Percentiles rank a stretch among this genome's conserved stretches.
Evolutionary conservation across 2,888 invertebrate species (phyloP).

Genomic region (Eupelmus urozonus): DNA sequence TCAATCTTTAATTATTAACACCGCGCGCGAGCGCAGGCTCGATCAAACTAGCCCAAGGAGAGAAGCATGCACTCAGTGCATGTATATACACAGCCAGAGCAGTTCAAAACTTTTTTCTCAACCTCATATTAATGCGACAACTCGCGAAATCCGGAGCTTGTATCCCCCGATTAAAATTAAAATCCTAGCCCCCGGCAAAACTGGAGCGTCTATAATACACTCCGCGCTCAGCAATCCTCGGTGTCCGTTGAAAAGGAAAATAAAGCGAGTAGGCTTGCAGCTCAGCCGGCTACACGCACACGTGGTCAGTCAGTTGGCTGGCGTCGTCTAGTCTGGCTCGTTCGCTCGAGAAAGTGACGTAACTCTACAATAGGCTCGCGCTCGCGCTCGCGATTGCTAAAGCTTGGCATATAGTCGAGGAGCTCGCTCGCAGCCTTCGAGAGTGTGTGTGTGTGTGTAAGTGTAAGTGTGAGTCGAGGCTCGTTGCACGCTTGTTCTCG

Average conservation of each 20-base stretch:
- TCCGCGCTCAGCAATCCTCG: slow-evolving; percentile 6
- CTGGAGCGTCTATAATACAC: slow-evolving; percentile 6
- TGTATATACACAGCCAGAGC: too few species aligned
- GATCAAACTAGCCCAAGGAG: slow-evolving; percentile 2
- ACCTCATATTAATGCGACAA: too few species aligned
- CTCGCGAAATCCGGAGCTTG: too few species aligned
- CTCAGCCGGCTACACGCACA: neutral
- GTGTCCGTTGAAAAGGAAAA: neutral
- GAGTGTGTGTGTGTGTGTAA: neutral
- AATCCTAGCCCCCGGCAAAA: too few species aligned
- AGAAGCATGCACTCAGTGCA: too few species aligned
- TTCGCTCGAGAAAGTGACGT: slow-evolving; percentile 66
- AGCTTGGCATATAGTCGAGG: too few species aligned
- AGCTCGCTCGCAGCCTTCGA: too few species aligned
- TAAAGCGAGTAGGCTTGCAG: too few species aligned
- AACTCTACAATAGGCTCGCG: slow-evolving; percentile 58
- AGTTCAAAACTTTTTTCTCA: too few species aligned
- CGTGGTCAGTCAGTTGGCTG: slow-evolving; percentile 67
- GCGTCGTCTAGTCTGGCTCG: slow-evolving; percentile 73
- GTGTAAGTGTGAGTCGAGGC: neutral
- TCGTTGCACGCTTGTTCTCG: slow-evolving; percentile 5
- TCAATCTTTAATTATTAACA: too few species aligned
- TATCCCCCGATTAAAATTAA: too few species aligned
- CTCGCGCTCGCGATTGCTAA: slow-evolving; percentile 3
- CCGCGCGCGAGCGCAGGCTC: too few species aligned